Base-by-base conservation (phyloP, 1,140 invertebrate species). In the Calliopsis andreniformis region DNA sequence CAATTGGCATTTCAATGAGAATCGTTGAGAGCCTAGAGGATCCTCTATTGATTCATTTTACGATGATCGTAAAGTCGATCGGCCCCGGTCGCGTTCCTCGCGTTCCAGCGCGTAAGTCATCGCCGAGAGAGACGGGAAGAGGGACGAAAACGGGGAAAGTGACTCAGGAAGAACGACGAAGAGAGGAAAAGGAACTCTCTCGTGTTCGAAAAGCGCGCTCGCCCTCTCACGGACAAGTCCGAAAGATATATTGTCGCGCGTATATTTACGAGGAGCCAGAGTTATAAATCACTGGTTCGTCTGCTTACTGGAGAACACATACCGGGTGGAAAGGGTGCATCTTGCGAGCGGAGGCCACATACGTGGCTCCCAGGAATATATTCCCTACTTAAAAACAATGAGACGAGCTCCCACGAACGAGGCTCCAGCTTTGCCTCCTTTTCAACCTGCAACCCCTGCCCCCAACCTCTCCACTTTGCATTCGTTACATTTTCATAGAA, bases 221-320 rank as follows among this genome's bases (percentile, higher is more conserved):
- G 62, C 67, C 43, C 72, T 71, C 45, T 53, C 75, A 45, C 73
- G 58, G 72, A 82, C 79, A 75, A 78, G 75, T 51, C 43, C 80
- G 70, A 58, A 71, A 83, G 81, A 83, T 83, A 82, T 83, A 83
- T 83, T 61, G 81, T 82, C 81, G 80, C 80, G 32, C 28, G 76
- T 83, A 75, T 83, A 83, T 83, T 83, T 83, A 83, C 81, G 81
- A 83, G 80, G 80, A 82, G 69, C 59, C 63, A 56, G 80, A 69
- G 80, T 81, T 83, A 79, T 83, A 83, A 83, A 83, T 83, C 81
- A 83, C 76, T 49, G 47, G 61, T 83, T 83, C 81, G 81, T 83
- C 81, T 83, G 80, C 81, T 83, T 83, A 82, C 73, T 68, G 49
- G 64, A 42, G 51, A 53, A 64, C 51, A 64, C 51, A 72, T 28